Evolutionary conservation across 2,113 vertebrate genomes (phyloP).

Genomic region (Ascaphus truei): DNA sequence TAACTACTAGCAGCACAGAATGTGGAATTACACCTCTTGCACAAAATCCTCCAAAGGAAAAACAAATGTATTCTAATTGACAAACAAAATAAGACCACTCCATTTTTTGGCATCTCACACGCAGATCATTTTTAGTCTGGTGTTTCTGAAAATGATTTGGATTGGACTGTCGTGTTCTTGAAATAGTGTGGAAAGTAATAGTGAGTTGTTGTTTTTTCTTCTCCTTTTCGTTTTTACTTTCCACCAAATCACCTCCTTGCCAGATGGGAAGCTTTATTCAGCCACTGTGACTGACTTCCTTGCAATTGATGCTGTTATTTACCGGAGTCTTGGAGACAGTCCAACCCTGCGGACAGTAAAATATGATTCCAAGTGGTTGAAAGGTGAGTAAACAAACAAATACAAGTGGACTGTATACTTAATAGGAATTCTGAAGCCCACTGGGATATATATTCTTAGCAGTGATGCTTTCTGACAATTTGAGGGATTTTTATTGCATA

Average conservation of each 20-base stretch:
- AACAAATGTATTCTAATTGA: no score
- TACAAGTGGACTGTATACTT: not conserved
- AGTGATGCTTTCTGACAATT: conserved; percentile 35
- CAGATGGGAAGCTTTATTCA: conserved; percentile 93
- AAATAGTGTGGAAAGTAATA: no score
- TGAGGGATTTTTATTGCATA: conserved; percentile 37
- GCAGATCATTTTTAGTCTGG: no score
- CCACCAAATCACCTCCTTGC: conserved; percentile 39
- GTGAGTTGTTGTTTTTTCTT: not conserved
- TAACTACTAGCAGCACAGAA: no score
- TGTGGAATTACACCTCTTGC: no score
- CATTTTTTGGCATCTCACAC: no score
- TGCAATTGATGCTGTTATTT: conserved; percentile 96
- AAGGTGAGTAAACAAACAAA: conserved; percentile 75
- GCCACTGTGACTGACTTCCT: conserved; percentile 98
- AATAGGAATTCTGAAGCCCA: conserved; percentile 37
- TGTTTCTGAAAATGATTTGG: no score
- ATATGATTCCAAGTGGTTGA: conserved; percentile 98
- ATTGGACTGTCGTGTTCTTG: no score
- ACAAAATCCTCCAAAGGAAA: no score
- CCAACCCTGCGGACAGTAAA: conserved; percentile 96
- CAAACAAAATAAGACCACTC: no score
- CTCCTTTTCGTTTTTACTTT: not conserved
- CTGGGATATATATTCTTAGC: conserved; percentile 41
- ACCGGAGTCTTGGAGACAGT: conserved; percentile 96